Evolutionary conservation across 2,113 vertebrate species (phyloP).

Genomic region (Platichthys stellatus): DNA sequence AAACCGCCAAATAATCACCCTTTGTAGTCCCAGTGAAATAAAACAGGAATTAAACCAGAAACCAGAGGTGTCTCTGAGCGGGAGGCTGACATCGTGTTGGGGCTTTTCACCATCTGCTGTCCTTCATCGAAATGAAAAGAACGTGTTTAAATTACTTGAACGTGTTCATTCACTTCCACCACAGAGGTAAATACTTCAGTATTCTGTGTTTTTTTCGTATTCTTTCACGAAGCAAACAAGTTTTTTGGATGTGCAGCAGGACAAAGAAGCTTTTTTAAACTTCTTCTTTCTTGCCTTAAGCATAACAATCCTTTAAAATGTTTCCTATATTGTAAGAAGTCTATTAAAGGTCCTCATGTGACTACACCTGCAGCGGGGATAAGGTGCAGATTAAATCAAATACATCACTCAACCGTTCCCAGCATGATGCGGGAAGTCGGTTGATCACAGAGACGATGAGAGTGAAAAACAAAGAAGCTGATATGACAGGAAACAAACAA

Average conservation of each 20-base stretch:
- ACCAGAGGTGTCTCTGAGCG: background rate
- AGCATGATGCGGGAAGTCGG: background rate
- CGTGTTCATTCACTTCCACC: background rate
- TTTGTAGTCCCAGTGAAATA: background rate
- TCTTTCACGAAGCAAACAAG: background rate
- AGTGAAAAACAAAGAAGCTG: conserved; percentile 20
- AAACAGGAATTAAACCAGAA: background rate
- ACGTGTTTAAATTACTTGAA: background rate
- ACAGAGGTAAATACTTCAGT: too few relatives aligned
- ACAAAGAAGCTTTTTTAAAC: background rate
- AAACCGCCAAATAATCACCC: conserved; percentile 28
- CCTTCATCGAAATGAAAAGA: background rate
- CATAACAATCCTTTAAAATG: too few relatives aligned
- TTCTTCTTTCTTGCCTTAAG: too few relatives aligned
- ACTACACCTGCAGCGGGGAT: background rate
- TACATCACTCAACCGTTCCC: background rate
- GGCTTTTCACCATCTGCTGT: background rate
- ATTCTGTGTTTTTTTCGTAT: too few relatives aligned
- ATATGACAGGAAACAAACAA: conserved; percentile 34
- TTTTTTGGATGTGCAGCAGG: background rate
- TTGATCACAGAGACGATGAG: background rate
- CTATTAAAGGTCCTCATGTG: background rate
- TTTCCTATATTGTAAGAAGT: too few relatives aligned
- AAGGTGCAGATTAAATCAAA: background rate
- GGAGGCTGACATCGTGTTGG: too few relatives aligned